These are phyloP conservation scores for Acanthornis magna DNA, from an alignment of 2,797 vertebrate species.

Conservation along the genomic window DNA sequence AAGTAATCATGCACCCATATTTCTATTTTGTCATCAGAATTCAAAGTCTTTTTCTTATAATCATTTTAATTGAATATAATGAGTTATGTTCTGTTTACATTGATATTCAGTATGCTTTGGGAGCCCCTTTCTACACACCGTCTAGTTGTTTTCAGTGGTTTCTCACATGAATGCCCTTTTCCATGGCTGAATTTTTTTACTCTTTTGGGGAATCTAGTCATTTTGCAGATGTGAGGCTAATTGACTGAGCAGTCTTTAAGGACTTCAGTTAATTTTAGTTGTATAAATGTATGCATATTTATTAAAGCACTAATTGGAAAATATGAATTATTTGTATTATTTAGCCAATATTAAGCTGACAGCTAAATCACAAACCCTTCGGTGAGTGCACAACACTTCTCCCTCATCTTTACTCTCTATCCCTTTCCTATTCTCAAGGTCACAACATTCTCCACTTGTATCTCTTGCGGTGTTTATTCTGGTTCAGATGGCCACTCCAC, in stretches of 20 bases:
- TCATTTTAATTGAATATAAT: background rate
- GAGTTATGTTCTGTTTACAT: background rate
- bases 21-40: background rate
- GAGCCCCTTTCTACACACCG: fast-evolving
- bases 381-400: background rate
- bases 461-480: background rate
- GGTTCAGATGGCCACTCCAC: background rate
- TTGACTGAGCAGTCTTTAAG: background rate
- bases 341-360: background rate
- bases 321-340: background rate
- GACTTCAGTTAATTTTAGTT: background rate
- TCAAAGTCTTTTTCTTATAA: background rate
- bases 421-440: background rate
- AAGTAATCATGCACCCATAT: background rate
- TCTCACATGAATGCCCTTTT: background rate
- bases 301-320: background rate
- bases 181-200: background rate
- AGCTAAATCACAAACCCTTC: background rate
- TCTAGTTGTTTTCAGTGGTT: background rate
- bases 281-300: background rate
- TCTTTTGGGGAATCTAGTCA: background rate
- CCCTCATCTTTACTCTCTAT: background rate
- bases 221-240: background rate
- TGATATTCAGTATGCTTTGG: background rate
- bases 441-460: background rate